Base-by-base conservation (phyloP, 92 coral and sea anemone genomes). In the Galaxea fascicularis region DNA sequence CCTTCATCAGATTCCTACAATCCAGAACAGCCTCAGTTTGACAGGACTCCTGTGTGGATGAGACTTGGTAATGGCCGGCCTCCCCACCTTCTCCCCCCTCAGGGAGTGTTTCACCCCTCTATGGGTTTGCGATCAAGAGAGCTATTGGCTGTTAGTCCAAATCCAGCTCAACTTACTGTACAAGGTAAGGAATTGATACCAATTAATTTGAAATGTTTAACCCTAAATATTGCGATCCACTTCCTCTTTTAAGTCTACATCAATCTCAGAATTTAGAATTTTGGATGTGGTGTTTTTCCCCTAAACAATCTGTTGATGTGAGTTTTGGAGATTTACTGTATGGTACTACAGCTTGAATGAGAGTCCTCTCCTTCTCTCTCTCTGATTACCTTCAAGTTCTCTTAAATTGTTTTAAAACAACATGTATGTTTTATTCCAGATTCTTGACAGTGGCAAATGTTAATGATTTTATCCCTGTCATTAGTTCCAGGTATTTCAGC, bases 21-120 rank as follows among this genome's bases (percentile, higher is more conserved):
- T 73, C 99, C 99, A 78, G 99, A 96, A 71, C 99, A 96, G 75
- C 99, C 99, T 18, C 98, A 95, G 72, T 96, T 96, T 93, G 99
- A 96, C 26, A 90, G 98, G 29, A 75, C 92, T 13, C 99, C 99
- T 14, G 98, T 96, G 20, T 96, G 98, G 98, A 90, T 93, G 85
- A 87, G 99, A 72, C 90, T 96, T 51, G 98, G 98, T 6, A 85
- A 74, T 74, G 89, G 91, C 25, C 88, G 94, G n/a, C 99, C 95
- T 56, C 89, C 91, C 0, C 78, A 86, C 35, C 93, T 93, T 13
- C 63, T 74, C 27, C 82, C 93, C 67, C 89, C 75, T 15, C 79
- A 52, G 28, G 80, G 74, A 14, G 90, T 92, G 41, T 92, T 84
- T 52, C 93, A 80, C 26, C 98, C 98, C 4, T 64, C 74, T 20